Base-by-base conservation (phyloP, 2,888 invertebrate genomes). In the Eilema sororculum region DNA sequence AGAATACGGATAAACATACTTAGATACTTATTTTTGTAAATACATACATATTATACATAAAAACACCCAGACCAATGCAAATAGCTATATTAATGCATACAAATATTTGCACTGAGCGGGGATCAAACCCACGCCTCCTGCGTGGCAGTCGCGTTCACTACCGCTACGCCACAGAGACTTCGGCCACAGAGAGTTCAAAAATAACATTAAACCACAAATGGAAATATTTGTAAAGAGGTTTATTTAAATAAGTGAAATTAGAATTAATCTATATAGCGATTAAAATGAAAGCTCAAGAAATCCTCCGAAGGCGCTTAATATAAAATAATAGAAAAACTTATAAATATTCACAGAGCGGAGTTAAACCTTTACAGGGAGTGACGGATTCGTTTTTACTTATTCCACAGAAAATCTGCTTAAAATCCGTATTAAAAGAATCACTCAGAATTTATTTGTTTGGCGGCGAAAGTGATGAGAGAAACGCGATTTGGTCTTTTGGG, bases 401-500 rank as follows among this genome's bases (percentile, higher is more conserved):
- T 94, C 94, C 89, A 92, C 94, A 93, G 94, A 93, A 95, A 94
- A 95, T 95, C 95, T 95, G 94, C 94, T 94, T 95, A 94, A 95
- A 95, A 94, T 94, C 94, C 93, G 93, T 92, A 94, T 95, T 94
- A 94, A 94, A 95, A 94, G 94, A 95, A 95, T 94, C 95, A 94
- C 94, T 95, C 89, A 91, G 93, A 94, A 94, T 95, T 95, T 95
- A 94, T 94, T 95, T 93, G 85, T 85, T 81, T 72, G 62, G 76
- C 69, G 80, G 86, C 71, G 33, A 74, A 86, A 87, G 84, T n/a
- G 2, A 68, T 22, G 61, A 81, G 79, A 63, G 22, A 0, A 3
- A 0, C 72, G 87, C 80, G 82, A 37, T 52, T 37, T 37, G 12
- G 12, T 37, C n/a, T n/a, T n/a, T n/a, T n/a, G n/a, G n/a, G n/a